Base-by-base conservation (phyloP, 2,797 vertebrate species). In the Pterois miles region DNA sequence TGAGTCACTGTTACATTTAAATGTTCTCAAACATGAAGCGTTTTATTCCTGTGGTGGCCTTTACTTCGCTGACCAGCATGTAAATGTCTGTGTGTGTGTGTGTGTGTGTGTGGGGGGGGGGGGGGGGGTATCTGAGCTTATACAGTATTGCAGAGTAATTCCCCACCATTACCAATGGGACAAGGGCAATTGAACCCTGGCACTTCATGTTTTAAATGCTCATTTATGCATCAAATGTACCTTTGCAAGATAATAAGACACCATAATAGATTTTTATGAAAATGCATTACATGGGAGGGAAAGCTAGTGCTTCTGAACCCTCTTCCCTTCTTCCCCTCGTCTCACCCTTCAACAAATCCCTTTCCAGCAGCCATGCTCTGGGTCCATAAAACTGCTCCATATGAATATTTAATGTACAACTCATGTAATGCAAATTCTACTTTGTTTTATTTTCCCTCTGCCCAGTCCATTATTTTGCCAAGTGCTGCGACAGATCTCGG, bases 391-490 rank as follows among this genome's bases (percentile, higher is more conserved):
- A 87, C 81, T 80, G 71, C 57, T 80, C 67, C 59, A 60, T 78
- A 90, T 93, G 85, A 93, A 92, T 93, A 89, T 92, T 93, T 92
- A 92, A 93, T 90, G 75, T 65, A 34, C 53, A 67, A 83, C 80
- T 93, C 89, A 86, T 93, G 89, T 89, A 90, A 92, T 93, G 88
- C 88, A 93, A 89, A 92, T 92, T 86, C 80, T 57, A 67, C 80
- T 92, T 85, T 88, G 83, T 92, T 92, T 91, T 91, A 93, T 94
- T 93, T 88, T 70, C 80, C 80, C 65, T 67, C 48, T 85, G 69
- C 69, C 56, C 73, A 48, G 77, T 86, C 76, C 74, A 89, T 89
- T 93, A 82, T 88, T 88, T 72, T 81, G 65, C 80, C 74, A 82
- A 73, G 79, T 58, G 69, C 65, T 68, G 57, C 5, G 11, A 79